Conservation (phyloP, 2,888 invertebrate species). For the Tenthredo notha region DNA sequence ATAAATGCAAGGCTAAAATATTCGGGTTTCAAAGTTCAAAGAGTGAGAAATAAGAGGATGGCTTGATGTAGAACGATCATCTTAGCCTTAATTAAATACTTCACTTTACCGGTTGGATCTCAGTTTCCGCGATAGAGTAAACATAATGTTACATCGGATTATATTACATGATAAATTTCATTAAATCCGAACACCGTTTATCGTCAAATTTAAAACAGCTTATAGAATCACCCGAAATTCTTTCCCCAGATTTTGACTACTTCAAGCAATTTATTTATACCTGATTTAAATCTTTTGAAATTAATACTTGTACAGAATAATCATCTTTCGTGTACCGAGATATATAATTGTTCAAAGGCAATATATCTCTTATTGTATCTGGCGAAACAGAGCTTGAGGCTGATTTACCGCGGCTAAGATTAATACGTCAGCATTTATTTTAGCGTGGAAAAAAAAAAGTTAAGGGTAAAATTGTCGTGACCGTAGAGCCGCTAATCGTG, state of each 20-base stretch:
- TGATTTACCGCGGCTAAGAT: background rate
- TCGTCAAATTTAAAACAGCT: background rate
- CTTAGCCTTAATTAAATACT: constrained; percentile 42
- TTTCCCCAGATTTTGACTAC: background rate
- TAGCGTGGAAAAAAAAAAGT: background rate
- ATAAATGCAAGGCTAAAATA: background rate
- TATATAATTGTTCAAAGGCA: background rate
- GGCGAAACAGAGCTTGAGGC: background rate
- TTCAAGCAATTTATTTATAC: background rate
- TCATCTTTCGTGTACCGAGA: background rate
- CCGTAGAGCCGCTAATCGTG: constrained; percentile 27
- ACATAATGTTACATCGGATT: background rate
- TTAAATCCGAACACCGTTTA: background rate
- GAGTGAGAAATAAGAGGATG: background rate
- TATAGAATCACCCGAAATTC: background rate
- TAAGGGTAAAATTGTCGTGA: constrained; percentile 40
- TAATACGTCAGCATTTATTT: background rate
- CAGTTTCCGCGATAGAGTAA: constrained; percentile 1
- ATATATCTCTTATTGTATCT: background rate
- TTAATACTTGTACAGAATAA: background rate
- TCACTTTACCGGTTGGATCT: background rate
- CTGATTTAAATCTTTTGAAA: background rate
- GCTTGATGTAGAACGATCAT: constrained; percentile 14
- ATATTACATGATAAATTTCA: background rate
- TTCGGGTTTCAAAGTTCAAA: constrained; percentile 29